phyloP scores from a whole-genome alignment of 2,888 invertebrate species.

The Theretra japonica region DNA sequence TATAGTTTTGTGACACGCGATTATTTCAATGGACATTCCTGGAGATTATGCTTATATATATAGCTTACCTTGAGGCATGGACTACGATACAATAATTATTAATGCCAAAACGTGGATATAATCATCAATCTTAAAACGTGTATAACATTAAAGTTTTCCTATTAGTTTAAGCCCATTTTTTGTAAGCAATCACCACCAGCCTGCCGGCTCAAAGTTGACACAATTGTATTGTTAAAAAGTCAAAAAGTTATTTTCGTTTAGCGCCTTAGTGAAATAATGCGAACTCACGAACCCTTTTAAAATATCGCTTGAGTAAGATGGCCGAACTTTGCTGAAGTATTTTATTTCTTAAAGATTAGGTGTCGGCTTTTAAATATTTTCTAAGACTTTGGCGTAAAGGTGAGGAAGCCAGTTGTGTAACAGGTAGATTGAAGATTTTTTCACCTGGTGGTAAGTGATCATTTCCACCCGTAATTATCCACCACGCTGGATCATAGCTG shows the following conservation, averaged over 20 bases:
- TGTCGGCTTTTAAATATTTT: neutral
- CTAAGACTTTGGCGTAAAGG: neutral
- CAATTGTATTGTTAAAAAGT: constrained; percentile 11
- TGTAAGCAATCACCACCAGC: neutral
- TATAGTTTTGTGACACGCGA: no score
- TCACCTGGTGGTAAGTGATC: neutral
- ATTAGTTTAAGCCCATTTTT: neutral
- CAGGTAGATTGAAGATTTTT: neutral
- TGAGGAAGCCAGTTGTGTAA: no score
- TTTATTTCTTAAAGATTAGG: constrained; percentile 6
- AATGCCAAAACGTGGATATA: no score
- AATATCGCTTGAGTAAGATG: neutral
- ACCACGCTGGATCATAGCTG: no score
- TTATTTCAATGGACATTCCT: no score
- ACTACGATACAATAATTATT: no score
- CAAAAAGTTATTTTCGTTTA: constrained; percentile 17
- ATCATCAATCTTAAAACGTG: no score
- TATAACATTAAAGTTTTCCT: no score
- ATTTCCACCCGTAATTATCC: no score
- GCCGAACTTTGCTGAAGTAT: neutral
- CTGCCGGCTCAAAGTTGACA: neutral
- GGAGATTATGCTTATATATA: no score
- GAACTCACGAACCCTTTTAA: constrained; percentile 18
- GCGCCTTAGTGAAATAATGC: constrained; percentile 8
- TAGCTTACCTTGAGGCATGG: no score